Evolutionary conservation across 2,113 vertebrate species (phyloP).

Genomic region (Salvelinus sp.): DNA sequence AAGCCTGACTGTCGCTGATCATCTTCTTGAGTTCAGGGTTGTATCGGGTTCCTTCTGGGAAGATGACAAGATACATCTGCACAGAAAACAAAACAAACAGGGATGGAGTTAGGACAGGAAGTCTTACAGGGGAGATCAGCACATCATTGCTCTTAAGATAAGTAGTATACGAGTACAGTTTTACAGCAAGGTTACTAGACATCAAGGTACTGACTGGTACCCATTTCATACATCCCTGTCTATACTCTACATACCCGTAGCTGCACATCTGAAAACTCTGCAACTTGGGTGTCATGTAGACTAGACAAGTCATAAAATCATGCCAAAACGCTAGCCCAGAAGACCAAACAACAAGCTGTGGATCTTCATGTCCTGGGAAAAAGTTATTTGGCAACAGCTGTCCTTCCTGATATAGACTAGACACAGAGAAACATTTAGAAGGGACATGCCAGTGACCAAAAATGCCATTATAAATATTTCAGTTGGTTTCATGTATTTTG

Average conservation of each 20-base stretch:
- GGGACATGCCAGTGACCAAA: slow-evolving; percentile 33
- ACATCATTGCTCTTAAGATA: neutral
- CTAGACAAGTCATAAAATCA: too few species aligned
- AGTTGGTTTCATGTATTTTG: neutral
- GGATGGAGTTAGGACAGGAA: neutral
- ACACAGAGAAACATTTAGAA: slow-evolving; percentile 22
- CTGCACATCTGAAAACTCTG: too few species aligned
- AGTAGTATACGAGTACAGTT: too few species aligned
- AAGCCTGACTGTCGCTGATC: slow-evolving; percentile 88
- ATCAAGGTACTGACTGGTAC: too few species aligned
- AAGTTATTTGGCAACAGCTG: slow-evolving; percentile 56
- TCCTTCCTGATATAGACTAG: slow-evolving; percentile 54
- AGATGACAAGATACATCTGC: slow-evolving; percentile 98
- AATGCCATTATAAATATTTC: neutral
- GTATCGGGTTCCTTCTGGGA: slow-evolving; percentile 96
- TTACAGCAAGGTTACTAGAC: too few species aligned
- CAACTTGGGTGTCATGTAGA: too few species aligned
- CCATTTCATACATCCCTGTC: too few species aligned
- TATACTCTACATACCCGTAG: too few species aligned
- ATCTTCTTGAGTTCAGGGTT: slow-evolving; percentile 87
- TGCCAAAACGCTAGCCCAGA: too few species aligned
- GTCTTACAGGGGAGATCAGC: neutral
- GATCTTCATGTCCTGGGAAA: slow-evolving; percentile 63
- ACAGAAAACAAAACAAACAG: slow-evolving; percentile 24
- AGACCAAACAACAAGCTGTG: slow-evolving; percentile 21